Base-by-base conservation (phyloP, 2,113 vertebrate species). In the Machaerirhynchus nigripectus region DNA sequence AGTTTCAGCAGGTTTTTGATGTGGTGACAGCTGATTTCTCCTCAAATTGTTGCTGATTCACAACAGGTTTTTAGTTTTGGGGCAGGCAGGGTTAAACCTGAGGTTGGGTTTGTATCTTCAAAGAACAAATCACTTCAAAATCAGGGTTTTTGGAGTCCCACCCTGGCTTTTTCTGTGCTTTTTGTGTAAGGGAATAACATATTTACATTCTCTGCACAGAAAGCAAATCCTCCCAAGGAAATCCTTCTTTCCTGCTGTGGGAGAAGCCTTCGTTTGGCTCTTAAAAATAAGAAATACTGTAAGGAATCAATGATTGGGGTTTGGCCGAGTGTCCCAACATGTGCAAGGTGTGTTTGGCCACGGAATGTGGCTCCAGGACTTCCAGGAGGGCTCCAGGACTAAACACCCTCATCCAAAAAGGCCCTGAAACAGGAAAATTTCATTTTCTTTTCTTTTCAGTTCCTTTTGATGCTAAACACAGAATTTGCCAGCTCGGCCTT, bases 171-270 rank as follows among this genome's bases (percentile, higher is more conserved):
- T 85, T 39, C 70, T 76, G 67, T 44, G 52, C 42, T 81, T 55
- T 64, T 59, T 64, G 55, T 60, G 83, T 10, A n/a, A 77, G 42
- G 28, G 75, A 63, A 50, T 69, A 70, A 70, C 50, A 30, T 46
- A 13, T 80, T 74, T 52, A 13, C 23, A 22, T 79, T 79, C 86
- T 75, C 86, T 73, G 21, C 35, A 5, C 16, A 27, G 24, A 71
- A 82, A 64, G 46, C 6, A 64, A 93, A 91, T 39, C 69, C 68
- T 89, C 74, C 82, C 84, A 28, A 87, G 67, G 42, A 50, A 94
- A 88, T 78, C 64, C 69, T 84, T 18, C 74, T n/a, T 84, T 57
- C 77, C 89, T 96, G 95, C 93, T 79, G 65, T 18, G 91, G 47
- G 70, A 84, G 22, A 89, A 84, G 30, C 64, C 74, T 93, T 79